Base-by-base conservation (phyloP, 2,113 vertebrate species). In the Phylloscopus whistleri region DNA sequence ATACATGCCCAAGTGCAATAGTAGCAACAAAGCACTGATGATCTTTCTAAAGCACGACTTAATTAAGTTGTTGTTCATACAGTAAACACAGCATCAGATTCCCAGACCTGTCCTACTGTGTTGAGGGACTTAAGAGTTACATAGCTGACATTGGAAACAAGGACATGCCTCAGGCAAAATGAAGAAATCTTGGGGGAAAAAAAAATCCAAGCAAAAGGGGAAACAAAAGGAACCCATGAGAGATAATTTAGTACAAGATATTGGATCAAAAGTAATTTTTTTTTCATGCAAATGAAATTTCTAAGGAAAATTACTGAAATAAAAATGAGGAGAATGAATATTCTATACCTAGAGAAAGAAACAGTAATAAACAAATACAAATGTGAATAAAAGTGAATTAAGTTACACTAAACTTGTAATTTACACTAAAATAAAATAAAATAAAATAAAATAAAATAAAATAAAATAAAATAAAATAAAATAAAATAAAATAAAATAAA, bases 61-160 rank as follows among this genome's bases (percentile, higher is more conserved):
- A 98, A 98, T 98, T 98, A 98, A 98, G 91, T 97, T 98, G 96
- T 96, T 98, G 93, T 94, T 97, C 96, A 94, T 97, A 91, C 89
- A 91, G 94, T 97, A 97, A 98, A 97, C 95, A 97, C 93, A 97
- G 84, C 67, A 96, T 86, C 90, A 97, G 91, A 93, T 88, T 97
- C 95, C 85, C 39, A 94, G 92, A 87, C 87, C 93, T 89, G 59
- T 82, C 94, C 88, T 95, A 93, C 87, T 91, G 91, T 94, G 92
- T 62, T 86, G 85, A 96, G 95, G 96, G 97, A 97, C 84, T 74
- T 49, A 51, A 60, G 35, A 93, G 74, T 48, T 95, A 86, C 79
- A 89, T 13, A 94, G 86, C 75, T 94, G 80, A 48, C 60, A 94
- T 10, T 83, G 83, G 91, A 95, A 97, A 93, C 44, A 96, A 90